Evolutionary conservation across 1,140 invertebrate species (phyloP), one percentile per base, ranked within the genome.

Genomic region (Dreissena polymorpha): DNA sequence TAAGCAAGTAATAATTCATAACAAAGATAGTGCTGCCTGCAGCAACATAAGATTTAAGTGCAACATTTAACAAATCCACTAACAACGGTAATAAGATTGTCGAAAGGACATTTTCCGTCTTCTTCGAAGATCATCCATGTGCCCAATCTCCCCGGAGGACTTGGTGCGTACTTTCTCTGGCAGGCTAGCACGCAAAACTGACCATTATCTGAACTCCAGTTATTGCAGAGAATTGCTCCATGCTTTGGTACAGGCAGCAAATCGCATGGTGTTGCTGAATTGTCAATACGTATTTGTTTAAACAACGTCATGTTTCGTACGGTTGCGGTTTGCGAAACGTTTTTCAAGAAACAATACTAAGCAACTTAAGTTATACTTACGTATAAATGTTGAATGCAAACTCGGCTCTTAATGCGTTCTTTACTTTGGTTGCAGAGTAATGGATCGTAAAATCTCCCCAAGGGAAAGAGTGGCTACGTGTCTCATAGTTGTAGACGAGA

Each of bases 361-460:
- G 21, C 57, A n/a, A 60, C 16, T 60, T n/a, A n/a, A 60, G 21
- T 60, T n/a, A 60, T 60, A 25, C 80, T 83, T 74, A 83, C 80
- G 80, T 23, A 50, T 18, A 57, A 83, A 75, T 51, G n/a, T 74
- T 64, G 57, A 83, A 83, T 21, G 49, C 27, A 55, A 71, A 83
- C 39, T 83, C 80, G 16, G 70, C 55, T 16, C 60, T 39, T n/a
- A 83, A 49, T 50, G 71, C 80, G 49, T 83, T 83, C 23, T 21
- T 27, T n/a, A 25, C 13, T 64, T 83, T 83, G 18, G 71, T 75
- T 18, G 79, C 79, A 13, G 53, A 18, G 39, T 65, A 82, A 23
- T 74, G 69, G 13, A 82, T 53, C 21, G 64, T 74, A 23, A 82
- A 82, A n/a, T 75, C 71, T 18, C 79, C 79, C 79, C 79, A 83